Evolutionary conservation across 2,888 invertebrate genomes (phyloP).

Genomic region (Strigamia maritima): DNA sequence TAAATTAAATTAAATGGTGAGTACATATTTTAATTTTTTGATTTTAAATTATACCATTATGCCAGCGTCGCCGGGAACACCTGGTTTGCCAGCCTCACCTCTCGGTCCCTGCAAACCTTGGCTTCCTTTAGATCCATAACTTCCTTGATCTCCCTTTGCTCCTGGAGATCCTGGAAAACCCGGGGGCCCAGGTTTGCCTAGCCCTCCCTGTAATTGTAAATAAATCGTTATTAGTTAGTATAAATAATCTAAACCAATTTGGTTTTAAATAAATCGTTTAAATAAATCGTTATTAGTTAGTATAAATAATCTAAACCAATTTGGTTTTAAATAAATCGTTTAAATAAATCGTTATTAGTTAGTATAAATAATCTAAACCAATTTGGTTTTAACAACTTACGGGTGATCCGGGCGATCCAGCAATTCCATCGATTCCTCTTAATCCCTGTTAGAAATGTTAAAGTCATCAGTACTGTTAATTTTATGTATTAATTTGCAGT

Average conservation of each 20-base stretch:
- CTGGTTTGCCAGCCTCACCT: conserved; percentile 76
- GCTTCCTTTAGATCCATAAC: conserved; percentile 71
- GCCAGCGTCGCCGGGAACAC: conserved; percentile 72
- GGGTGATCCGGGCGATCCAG: conserved; percentile 72
- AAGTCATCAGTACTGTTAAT: not conserved
- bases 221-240: no score
- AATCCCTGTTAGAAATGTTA: conserved; percentile 56
- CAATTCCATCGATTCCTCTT: conserved; percentile 73
- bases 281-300: no score
- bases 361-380: conserved; percentile 20
- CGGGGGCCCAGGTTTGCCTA: conserved; percentile 78
- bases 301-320: conserved; percentile 28
- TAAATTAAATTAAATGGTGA: conserved; percentile 33
- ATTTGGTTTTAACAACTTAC: conserved; percentile 54
- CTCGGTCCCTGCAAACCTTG: conserved; percentile 76
- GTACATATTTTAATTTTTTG: not conserved
- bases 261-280: conserved; percentile 33
- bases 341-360: not conserved
- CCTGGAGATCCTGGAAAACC: conserved; percentile 81
- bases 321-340: conserved; percentile 27
- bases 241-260: conserved; percentile 23
- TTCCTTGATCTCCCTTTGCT: conserved; percentile 74
- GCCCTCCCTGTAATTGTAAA: conserved; percentile 62
- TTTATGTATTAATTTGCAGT: not conserved
- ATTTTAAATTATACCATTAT: conserved; percentile 49